Percentiles rank a stretch among this genome's conserved stretches.
phyloP scores from a whole-genome alignment of 2,113 vertebrate genomes.

The Hyperopisus bebe region DNA sequence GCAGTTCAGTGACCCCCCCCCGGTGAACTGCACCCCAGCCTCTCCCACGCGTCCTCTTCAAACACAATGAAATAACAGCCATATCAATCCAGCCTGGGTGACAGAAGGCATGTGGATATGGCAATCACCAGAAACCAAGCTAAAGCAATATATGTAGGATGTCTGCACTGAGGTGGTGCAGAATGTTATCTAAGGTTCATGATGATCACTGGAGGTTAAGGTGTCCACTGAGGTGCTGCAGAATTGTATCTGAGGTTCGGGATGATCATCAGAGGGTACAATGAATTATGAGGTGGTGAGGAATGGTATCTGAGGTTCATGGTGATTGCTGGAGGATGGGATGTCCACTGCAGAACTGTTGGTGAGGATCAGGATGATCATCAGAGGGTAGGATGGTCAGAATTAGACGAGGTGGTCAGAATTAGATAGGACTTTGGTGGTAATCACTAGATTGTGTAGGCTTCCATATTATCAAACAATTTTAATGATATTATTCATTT shows the following conservation, averaged over 20 bases:
- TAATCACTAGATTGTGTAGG: not conserved
- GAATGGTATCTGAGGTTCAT: not conserved
- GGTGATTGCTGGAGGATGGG: not conserved
- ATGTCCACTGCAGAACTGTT: not conserved
- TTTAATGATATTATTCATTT: not conserved
- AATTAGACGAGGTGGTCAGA: not conserved
- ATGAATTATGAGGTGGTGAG: not conserved
- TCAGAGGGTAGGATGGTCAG: not conserved
- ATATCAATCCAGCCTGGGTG: not conserved
- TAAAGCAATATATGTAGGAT: not conserved
- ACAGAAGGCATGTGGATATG: not conserved
- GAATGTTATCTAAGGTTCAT: not conserved
- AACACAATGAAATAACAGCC: not conserved
- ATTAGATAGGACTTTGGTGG: not conserved
- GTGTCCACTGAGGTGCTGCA: not conserved
- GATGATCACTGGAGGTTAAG: not conserved
- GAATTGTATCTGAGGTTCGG: not conserved
- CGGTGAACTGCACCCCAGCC: not conserved
- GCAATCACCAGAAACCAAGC: not conserved
- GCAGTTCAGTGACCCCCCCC: not conserved
- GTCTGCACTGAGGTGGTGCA: not conserved
- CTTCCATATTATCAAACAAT: not conserved
- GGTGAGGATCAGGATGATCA: not conserved
- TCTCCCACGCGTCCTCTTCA: not conserved
- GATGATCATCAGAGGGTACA: not conserved